Evolutionary conservation across 2,797 vertebrate species (phyloP), one percentile per base, ranked within the genome.

Genomic region (Muscicapa comitata): DNA sequence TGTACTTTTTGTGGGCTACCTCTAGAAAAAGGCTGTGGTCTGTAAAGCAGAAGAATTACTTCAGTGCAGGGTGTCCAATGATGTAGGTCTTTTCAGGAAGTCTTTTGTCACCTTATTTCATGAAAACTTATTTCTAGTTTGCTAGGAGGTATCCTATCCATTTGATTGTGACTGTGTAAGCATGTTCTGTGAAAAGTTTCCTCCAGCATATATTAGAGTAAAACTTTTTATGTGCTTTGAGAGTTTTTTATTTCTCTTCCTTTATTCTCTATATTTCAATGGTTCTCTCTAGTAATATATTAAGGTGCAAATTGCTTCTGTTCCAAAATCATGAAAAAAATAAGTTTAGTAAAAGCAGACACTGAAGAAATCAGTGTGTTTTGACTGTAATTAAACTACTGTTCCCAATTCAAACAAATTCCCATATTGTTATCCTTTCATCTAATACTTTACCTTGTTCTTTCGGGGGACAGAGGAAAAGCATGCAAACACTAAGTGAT

Each of bases 401-500:
- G 4, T 6, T 76, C 18, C 20, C 7, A 31, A 15, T 81, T 68
- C 10, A 55, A 90, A 61, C 45, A 13, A 45, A 45, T 23, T 45
- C 45, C 45, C 45, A 59, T 9, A 53, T 4, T n/a, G 5, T 14
- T 67, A 35, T 33, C 12, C 3, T 84, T 48, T 53, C 14, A 65
- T 40, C 62, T 79, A 84, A 55, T 48, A 45, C 1, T 77, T 87
- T 33, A 24, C 8, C 6, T 71, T 62, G 6, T 4, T 61, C 4
- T 37, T 78, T 57, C 24, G 2, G 8, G 18, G 4, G n/a, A 70
- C 43, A n/a, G 19, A 38, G n/a, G 13, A 16, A 3, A 2, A 55
- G 4, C 9, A 9, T 43, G 10, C 4, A 43, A 31, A 63, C 1
- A 2, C 5, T 29, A 55, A 55, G 4, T 1, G 1, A 20, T 43